A percentile compares a stretch with the other conserved stretches of the same genome.
Evolutionary conservation across 2,113 vertebrate species (phyloP).

Genomic region (Bos javanicus): DNA sequence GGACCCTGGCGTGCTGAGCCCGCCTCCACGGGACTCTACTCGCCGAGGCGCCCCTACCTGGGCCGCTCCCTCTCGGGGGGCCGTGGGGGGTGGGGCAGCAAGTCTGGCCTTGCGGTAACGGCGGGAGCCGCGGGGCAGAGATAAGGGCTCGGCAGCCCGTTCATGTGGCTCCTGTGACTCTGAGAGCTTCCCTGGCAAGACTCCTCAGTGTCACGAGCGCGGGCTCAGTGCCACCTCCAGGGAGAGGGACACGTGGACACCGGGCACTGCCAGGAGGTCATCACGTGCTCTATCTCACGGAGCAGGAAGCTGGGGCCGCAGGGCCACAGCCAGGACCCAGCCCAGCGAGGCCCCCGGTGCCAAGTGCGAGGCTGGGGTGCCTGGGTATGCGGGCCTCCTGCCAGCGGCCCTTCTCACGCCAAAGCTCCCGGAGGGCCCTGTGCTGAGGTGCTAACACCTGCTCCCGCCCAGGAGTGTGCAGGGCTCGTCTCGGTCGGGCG

Average conservation of each 20-base stretch:
- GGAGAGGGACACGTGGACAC: accelerated
- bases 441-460: accelerated
- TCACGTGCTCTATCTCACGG: accelerated
- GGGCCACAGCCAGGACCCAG: accelerated
- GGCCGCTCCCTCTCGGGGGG: accelerated
- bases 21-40: background rate
- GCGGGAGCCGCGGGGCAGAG: accelerated
- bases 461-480: accelerated
- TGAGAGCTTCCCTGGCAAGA: background rate
- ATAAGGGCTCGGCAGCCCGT: accelerated
- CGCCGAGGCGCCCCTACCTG: accelerated
- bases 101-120: accelerated
- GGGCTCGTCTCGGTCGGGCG: accelerated
- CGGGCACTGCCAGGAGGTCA: accelerated
- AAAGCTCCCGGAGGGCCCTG: background rate
- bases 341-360: accelerated
- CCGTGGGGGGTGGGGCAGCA: accelerated
- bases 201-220: background rate
- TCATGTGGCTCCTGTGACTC: background rate
- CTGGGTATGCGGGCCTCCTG: accelerated
- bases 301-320: accelerated
- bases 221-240: background rate
- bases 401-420: background rate
- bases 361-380: accelerated
- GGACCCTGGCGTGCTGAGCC: background rate